Evolutionary conservation across 1,140 invertebrate genomes (phyloP).

Genomic region (Eulimnadia texana): DNA sequence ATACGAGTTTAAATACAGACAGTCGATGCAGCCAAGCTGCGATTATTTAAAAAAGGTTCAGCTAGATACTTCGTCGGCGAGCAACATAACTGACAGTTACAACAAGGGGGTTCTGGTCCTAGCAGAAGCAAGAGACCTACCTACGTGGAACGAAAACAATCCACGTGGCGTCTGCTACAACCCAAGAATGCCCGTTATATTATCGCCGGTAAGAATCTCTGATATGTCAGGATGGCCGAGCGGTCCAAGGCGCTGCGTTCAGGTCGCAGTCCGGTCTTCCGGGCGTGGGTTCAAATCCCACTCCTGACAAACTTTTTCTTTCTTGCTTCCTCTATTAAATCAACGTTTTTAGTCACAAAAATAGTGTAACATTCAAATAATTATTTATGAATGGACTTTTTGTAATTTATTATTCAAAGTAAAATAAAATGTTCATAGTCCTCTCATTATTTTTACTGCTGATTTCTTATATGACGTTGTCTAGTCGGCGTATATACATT

Average conservation of each 20-base stretch:
- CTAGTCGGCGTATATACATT: too few species aligned
- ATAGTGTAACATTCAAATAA: neutral
- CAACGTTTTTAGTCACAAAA: neutral
- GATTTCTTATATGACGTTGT: too few species aligned
- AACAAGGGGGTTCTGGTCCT: too few species aligned
- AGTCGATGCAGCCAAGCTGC: neutral
- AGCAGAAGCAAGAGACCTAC: neutral
- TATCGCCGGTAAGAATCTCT: neutral
- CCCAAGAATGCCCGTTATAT: neutral
- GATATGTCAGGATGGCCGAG: conserved; percentile 65
- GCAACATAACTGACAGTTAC: too few species aligned
- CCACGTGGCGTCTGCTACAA: neutral
- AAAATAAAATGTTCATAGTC: too few species aligned
- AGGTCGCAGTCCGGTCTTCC: conserved; percentile 78
- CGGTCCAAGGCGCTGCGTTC: conserved; percentile 86
- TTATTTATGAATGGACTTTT: too few species aligned
- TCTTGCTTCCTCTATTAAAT: neutral
- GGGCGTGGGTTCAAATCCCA: conserved; percentile 79
- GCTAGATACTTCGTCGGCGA: neutral
- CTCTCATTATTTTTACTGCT: too few species aligned
- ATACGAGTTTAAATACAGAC: neutral
- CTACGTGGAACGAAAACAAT: neutral
- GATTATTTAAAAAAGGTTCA: neutral
- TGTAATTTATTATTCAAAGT: too few species aligned
- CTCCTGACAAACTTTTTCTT: conserved; percentile 48